Base-by-base conservation (phyloP, 2,113 vertebrate species). In the Pungitius pungitius region DNA sequence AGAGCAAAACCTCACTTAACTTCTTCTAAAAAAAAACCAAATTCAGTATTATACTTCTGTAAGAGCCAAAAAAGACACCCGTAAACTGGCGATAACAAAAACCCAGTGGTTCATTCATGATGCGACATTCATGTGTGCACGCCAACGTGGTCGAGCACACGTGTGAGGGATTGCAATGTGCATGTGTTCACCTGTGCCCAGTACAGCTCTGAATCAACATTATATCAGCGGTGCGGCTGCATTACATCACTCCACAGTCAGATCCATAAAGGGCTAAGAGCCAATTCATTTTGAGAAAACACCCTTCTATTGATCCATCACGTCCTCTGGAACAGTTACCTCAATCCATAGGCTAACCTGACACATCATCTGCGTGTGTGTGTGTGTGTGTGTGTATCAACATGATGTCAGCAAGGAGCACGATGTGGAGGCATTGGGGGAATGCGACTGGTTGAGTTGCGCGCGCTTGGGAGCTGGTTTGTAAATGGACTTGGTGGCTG, bases 251-350 rank as follows among this genome's bases (percentile, higher is more conserved):
- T 84, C 67, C 80, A 81, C 82, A 85, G 84, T 86, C 76, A 82
- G 81, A 92, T 90, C 90, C 78, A 91, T 91, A 90, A 87, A 89
- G 80, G 89, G 83, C 89, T 86, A 89, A 90, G 82, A 87, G 89
- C 89, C 91, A 89, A 90, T 91, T 91, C 88, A 90, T 91, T 90
- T 88, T 81, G 75, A 90, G 85, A 86, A 92, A 91, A 92, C 87
- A 90, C 87, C 83, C 84, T n/a, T 87, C 78, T 88, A 91, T 91
- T 86, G 90, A 92, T 92, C 86, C 85, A 91, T 91, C 89, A 92
- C 87, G 81, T 89, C 76, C 87, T 84, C 83, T 84, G 82, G 70
- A 85, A 88, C 89, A 78, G 82, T 81, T 84, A 88, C 82, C 80
- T 85, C 89, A 78, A 81, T 87, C 88, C 83, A 89, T 77, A 89